phyloP scores from a whole-genome alignment of 2,888 invertebrate species.

The Cerastoderma edule region DNA sequence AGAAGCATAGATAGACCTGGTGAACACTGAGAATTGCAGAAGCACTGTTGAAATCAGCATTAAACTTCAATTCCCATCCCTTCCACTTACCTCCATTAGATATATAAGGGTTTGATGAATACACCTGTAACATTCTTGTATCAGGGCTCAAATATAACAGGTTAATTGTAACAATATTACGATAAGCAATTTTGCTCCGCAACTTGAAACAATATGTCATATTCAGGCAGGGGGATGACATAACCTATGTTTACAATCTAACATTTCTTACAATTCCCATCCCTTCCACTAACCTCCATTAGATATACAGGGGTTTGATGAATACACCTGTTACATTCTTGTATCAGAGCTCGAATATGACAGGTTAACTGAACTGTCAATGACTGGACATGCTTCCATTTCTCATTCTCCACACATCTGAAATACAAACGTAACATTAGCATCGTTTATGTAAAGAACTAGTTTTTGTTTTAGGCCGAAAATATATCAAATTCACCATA shows the following conservation, averaged over 20 bases:
- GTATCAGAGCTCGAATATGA: conserved; percentile 80
- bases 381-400: conserved; percentile 77
- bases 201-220: too few species aligned
- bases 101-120: conserved; percentile 74
- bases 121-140: conserved; percentile 78
- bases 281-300: conserved; percentile 71
- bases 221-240: too few species aligned
- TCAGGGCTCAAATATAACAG: conserved; percentile 78
- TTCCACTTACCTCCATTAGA: conserved; percentile 74
- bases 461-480: too few species aligned
- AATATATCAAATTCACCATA: too few species aligned
- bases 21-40: too few species aligned
- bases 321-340: conserved; percentile 77
- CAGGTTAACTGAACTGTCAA: conserved; percentile 76
- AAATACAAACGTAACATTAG: too few species aligned
- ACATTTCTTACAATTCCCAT: too few species aligned
- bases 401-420: conserved; percentile 83
- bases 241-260: too few species aligned
- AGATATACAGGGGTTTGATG: conserved; percentile 75
- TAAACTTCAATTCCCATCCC: too few species aligned
- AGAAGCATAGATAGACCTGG: too few species aligned
- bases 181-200: conserved; percentile 69
- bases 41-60: too few species aligned
- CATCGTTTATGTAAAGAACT: too few species aligned
- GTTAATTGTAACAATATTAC: conserved; percentile 77